Evolutionary conservation across 35 echinoderm and acorn worm species (phyloP).

Genomic region (Patiria miniata): DNA sequence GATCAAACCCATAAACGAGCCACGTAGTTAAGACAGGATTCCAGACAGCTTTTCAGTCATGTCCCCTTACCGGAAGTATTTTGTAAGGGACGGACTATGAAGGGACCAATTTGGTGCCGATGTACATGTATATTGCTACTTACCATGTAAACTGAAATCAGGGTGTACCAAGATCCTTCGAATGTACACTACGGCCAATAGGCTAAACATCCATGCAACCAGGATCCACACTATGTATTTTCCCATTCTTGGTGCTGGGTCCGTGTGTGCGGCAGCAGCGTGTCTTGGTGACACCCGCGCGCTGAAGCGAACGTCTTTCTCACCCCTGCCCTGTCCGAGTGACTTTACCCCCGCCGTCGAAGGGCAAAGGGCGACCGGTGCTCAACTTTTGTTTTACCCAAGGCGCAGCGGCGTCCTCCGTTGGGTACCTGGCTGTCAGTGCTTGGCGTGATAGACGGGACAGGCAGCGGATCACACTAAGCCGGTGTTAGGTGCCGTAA

Average conservation of each 20-base stretch:
- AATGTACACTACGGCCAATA: slow-evolving; percentile 13
- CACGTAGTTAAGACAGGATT: not conserved
- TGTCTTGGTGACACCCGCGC: slow-evolving; percentile 10
- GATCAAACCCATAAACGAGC: not conserved
- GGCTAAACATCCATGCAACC: slow-evolving; percentile 22
- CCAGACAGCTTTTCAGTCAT: slow-evolving; percentile 7
- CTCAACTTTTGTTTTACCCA: not conserved
- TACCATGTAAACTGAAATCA: not conserved
- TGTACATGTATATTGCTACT: not conserved
- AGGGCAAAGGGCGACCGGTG: slow-evolving; percentile 24
- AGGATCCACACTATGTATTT: slow-evolving; percentile 17
- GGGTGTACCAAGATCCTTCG: not conserved
- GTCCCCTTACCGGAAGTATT: not conserved
- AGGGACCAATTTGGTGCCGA: too few relatives aligned
- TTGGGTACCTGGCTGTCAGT: too few relatives aligned
- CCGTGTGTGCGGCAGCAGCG: not conserved
- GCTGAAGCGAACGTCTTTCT: not conserved
- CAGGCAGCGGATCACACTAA: too few relatives aligned
- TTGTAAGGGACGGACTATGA: not conserved
- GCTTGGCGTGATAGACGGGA: too few relatives aligned
- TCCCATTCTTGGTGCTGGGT: not conserved
- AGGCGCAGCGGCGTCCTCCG: too few relatives aligned
- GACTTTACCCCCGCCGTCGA: not conserved
- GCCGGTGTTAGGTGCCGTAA: too few relatives aligned
- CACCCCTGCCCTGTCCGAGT: slow-evolving; percentile 20